Conservation (phyloP, 2,797 vertebrate genomes). For the Sparidentex hasta region DNA sequence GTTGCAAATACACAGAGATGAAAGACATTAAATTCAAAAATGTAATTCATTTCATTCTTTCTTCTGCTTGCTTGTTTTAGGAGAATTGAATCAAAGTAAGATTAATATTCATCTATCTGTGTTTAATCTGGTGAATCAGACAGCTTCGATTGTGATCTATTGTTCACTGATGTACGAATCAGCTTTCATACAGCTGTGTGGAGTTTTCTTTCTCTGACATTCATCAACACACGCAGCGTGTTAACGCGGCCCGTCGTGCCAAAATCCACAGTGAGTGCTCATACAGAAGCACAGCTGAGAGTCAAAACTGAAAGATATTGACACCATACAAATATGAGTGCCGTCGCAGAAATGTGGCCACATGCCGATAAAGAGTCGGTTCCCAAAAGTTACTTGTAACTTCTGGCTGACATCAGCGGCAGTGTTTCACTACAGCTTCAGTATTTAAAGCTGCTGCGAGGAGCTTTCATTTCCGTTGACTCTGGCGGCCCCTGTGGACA, state of each 20-base stretch:
- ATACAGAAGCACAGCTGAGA: constrained; percentile 18
- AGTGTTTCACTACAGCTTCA: background rate
- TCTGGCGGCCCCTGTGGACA: too few species aligned
- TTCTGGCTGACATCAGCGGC: constrained; percentile 11
- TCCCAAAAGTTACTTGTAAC: background rate
- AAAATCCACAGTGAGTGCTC: constrained; percentile 21
- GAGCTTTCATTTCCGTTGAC: too few species aligned
- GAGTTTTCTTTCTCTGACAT: constrained; percentile 30
- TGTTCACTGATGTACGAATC: constrained; percentile 1
- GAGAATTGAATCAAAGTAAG: background rate
- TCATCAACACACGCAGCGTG: constrained; percentile 6
- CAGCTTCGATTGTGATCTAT: constrained; percentile 12
- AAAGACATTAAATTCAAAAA: background rate
- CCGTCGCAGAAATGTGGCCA: background rate
- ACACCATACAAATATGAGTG: constrained; percentile 3
- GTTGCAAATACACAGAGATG: background rate
- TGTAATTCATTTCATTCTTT: background rate
- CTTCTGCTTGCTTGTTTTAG: background rate
- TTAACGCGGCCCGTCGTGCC: constrained; percentile 19
- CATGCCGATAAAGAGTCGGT: constrained; percentile 4
- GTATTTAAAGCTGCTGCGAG: too few species aligned
- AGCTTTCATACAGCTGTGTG: constrained; percentile 24
- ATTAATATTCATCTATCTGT: background rate
- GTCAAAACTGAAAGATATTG: constrained; percentile 10
- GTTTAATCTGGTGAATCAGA: constrained; percentile 2